Percentiles rank a stretch among this genome's conserved stretches.
Evolutionary conservation across 30 jellyfish, hydroid and myxozoan genomes (phyloP).

Genomic region (Aurelia sp.): DNA sequence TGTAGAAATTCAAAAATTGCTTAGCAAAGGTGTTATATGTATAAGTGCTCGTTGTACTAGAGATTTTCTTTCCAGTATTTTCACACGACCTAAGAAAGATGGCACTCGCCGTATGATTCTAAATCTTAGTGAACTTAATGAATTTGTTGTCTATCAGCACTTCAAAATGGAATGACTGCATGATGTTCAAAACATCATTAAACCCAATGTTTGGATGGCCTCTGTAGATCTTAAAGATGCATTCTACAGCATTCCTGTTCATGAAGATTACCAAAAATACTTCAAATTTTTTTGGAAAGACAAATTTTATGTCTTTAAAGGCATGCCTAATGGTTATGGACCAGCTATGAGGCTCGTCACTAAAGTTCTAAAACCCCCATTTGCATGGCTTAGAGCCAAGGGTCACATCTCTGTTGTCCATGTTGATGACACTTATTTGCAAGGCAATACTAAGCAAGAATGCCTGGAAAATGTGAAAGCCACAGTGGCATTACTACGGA

Average conservation of each 20-base stretch:
- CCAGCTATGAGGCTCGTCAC: conserved; percentile 24
- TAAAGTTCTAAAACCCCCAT: conserved; percentile 29
- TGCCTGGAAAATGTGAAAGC: no score
- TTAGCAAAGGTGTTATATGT: conserved; percentile 16
- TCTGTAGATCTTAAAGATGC: conserved; percentile 58
- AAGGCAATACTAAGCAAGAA: conserved; percentile 27
- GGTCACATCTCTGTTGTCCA: conserved; percentile 12
- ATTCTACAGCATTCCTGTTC: conserved; percentile 27
- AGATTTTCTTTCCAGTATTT: conserved; percentile 27
- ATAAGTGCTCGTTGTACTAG: conserved; percentile 12
- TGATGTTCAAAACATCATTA: conserved; percentile 13
- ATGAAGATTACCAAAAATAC: conserved; percentile 24
- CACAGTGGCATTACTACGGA: no score
- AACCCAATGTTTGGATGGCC: conserved; percentile 37
- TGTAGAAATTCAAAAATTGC: conserved; percentile 19
- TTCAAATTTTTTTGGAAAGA: conserved; percentile 23
- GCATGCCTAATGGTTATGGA: conserved; percentile 44
- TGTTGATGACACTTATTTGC: conserved; percentile 41
- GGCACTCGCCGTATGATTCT: conserved; percentile 56
- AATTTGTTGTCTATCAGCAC: conserved; percentile 32
- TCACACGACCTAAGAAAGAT: conserved; percentile 46
- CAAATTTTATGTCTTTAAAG: conserved; percentile 13
- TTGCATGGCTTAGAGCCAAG: conserved; percentile 1
- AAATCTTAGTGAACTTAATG: conserved; percentile 34
- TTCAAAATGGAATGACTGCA: conserved; percentile 54